phyloP scores from a whole-genome alignment of 2,113 vertebrate genomes.

The Pedionomus torquatus region DNA sequence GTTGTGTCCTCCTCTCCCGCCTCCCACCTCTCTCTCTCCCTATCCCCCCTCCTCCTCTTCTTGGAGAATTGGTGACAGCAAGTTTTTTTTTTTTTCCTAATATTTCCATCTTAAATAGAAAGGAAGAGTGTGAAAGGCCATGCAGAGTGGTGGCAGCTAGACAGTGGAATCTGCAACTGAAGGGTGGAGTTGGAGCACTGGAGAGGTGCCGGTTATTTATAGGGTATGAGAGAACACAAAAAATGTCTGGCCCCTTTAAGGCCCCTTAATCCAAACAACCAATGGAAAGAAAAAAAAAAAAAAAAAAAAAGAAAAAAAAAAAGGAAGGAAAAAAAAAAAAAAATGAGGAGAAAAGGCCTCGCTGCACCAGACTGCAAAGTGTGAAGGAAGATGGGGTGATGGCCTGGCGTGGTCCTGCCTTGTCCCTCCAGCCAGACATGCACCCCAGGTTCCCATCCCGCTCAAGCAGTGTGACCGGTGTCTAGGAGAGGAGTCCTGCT shows the following conservation, averaged over 20 bases:
- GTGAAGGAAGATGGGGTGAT: not conserved
- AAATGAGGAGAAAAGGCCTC: not conserved
- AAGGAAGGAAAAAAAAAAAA: not conserved
- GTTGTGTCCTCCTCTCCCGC: not conserved
- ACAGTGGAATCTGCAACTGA: slow-evolving; percentile 63
- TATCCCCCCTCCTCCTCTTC: not conserved
- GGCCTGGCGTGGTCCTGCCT: not conserved
- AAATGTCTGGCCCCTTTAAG: slow-evolving; percentile 69
- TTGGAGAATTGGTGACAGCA: slow-evolving; percentile 33
- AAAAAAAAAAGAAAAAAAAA: not conserved
- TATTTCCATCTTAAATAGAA: slow-evolving; percentile 59
- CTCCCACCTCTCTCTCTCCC: slow-evolving; percentile 35
- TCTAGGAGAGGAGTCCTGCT: not conserved
- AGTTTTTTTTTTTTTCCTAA: not conserved
- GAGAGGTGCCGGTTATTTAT: slow-evolving; percentile 72
- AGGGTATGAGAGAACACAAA: slow-evolving; percentile 68
- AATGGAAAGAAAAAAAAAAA: not conserved
- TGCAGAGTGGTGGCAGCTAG: slow-evolving; percentile 28
- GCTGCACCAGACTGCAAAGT: not conserved
- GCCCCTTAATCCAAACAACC: slow-evolving; percentile 68
- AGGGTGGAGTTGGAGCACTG: slow-evolving; percentile 62
- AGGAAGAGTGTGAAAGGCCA: slow-evolving; percentile 65
- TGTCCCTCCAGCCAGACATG: not conserved
- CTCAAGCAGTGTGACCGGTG: rapidly evolving
- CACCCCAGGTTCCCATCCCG: rapidly evolving